phyloP scores from a whole-genome alignment of 2,113 vertebrate species.

The Zapornia atra region DNA sequence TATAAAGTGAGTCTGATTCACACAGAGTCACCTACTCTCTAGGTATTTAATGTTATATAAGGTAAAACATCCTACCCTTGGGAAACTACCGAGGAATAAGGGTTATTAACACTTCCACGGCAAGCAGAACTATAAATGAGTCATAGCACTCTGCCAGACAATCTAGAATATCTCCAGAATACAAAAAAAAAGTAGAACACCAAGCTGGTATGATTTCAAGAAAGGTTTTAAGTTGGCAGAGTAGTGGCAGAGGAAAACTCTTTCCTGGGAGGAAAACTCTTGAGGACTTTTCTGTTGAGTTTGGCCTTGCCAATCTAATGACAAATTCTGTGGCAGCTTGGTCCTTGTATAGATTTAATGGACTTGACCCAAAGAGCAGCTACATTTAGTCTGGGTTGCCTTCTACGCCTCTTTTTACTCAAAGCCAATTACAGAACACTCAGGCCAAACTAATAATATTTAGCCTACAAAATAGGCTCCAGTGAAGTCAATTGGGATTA shows the following conservation, averaged over 20 bases:
- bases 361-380: neutral
- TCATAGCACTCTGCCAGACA: neutral
- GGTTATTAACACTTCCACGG: neutral
- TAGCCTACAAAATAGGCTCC: neutral
- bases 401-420: neutral
- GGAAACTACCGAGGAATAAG: neutral
- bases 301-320: neutral
- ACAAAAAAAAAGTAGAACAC: neutral
- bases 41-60: neutral
- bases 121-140: neutral
- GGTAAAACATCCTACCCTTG: neutral
- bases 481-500: neutral
- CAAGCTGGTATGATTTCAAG: neutral
- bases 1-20: neutral
- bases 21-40: neutral
- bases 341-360: neutral
- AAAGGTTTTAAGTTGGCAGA: fast-evolving
- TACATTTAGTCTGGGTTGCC: neutral
- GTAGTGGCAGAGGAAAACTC: neutral
- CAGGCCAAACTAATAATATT: neutral
- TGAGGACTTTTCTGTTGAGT: neutral
- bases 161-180: neutral
- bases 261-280: neutral
- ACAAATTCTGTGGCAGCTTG: neutral
- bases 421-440: neutral